Conservation (phyloP, 2,888 invertebrate genomes). For the Chrysotoxum bicinctum region DNA sequence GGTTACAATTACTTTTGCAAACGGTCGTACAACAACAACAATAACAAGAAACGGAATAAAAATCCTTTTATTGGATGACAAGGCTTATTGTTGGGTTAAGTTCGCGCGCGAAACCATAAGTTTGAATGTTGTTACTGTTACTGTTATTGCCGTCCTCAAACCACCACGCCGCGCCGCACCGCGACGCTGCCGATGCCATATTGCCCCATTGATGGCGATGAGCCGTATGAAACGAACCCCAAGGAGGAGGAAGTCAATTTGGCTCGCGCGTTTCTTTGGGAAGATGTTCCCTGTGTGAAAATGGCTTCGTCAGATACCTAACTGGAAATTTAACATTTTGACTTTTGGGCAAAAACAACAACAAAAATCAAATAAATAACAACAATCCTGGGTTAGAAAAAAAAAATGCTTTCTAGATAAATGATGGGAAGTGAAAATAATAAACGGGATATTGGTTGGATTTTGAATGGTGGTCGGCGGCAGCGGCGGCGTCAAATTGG, state of each 20-base stretch:
- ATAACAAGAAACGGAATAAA: conserved; percentile 41
- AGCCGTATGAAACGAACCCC: neutral
- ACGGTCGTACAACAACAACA: conserved; percentile 36
- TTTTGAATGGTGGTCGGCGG: neutral
- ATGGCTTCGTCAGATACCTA: conserved; percentile 53
- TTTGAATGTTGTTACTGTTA: conserved; percentile 41
- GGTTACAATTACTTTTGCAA: conserved; percentile 72
- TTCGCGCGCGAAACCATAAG: conserved; percentile 38
- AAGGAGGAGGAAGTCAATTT: conserved; percentile 35
- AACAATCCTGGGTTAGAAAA: conserved; percentile 41
- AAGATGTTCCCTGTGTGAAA: conserved; percentile 71
- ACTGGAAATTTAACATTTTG: conserved; percentile 71
- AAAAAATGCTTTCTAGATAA: conserved; percentile 37
- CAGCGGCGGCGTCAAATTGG: neutral
- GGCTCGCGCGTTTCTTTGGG: conserved; percentile 45
- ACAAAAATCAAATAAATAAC: conserved; percentile 10
- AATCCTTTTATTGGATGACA: conserved; percentile 64
- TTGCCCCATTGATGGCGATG: conserved; percentile 9
- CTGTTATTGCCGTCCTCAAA: conserved; percentile 10
- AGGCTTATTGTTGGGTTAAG: conserved; percentile 50
- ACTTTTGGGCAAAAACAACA: conserved; percentile 40
- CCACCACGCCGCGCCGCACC: neutral
- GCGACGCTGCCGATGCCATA: neutral
- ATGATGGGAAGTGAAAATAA: conserved; percentile 69
- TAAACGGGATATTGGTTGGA: conserved; percentile 36